Evolutionary conservation across 1,140 invertebrate species (phyloP), one percentile per base, ranked within the genome.

Genomic region (Metaphire vulgaris): DNA sequence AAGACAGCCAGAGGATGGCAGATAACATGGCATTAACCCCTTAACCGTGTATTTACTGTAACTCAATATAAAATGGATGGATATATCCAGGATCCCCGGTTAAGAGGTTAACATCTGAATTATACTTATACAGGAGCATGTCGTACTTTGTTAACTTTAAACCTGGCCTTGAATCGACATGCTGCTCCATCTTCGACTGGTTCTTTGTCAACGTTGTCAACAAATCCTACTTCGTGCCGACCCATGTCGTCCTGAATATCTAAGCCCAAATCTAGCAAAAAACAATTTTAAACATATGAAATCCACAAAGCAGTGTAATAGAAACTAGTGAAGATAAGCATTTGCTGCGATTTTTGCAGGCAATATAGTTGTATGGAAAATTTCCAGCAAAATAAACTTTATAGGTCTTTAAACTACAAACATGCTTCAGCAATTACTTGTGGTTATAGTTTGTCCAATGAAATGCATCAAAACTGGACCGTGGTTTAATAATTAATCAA

Each of bases 221-320:
- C 84, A 83, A 89, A 89, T 15, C 90, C 90, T n/a, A 90, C 89
- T 83, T 90, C 90, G 84, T 90, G 90, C 76, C 90, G 80, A 0
- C 90, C 90, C 83, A 89, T 87, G 75, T 90, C 89, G 86, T 90
- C 90, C 82, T 90, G 89, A 77, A 90, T 90, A 80, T 90, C 89
- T 41, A 90, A 80, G 30, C 89, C 89, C 71, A 89, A 74, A 83
- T 86, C 89, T 90, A 79, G 0, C 76, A 81, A 77, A 56, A 1
- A 81, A 79, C 66, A 70, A 12, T 70, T 2, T 74, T 6, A n/a
- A 6, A 29, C 1, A 72, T 2, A 33, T n/a, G n/a, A n/a, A n/a
- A n/a, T n/a, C n/a, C n/a, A n/a, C n/a, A n/a, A n/a, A n/a, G n/a
- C n/a, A n/a, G n/a, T n/a, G n/a, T n/a, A n/a, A n/a, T n/a, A n/a